Base-by-base conservation (phyloP, 2,113 vertebrate genomes). In the Strigops habroptila region DNA sequence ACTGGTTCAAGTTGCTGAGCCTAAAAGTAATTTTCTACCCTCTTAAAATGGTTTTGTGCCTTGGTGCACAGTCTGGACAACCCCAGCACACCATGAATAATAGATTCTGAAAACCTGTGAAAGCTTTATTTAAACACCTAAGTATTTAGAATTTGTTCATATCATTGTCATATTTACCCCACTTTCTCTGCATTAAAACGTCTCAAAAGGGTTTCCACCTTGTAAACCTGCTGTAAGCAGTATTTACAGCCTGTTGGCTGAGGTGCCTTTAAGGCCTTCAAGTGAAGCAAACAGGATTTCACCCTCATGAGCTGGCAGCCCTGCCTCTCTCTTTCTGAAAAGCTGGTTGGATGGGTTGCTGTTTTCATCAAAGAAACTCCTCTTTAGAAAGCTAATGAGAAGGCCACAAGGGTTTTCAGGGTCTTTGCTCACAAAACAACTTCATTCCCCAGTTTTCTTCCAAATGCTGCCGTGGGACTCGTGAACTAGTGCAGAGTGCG, bases 121-220 rank as follows among this genome's bases (percentile, higher is more conserved):
- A 82, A 70, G n/a, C 82, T 86, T 95, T 83, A 67, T 91, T 90
- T 94, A 88, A 84, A 87, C 30, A 80, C 48, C 84, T 65, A 77
- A 94, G 93, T 94, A 92, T 94, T 97, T 94, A 87, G 94, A 87
- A 81, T 79, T 86, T 82, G 35, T 75, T 87, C 19, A 5, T 81
- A 49, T 92, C 92, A 48, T 62, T 90, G 70, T 67, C 51, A 16
- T 69, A 57, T 82, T 93, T 91, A 53, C 57, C 59, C 88, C 57
- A 27, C 33, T 86, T 74, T 23, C 39, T 68, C 46, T 64, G 46
- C 82, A 74, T 62, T 43, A 30, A 70, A 80, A 92, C 60, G 27
- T 86, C 55, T 63, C 60, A 28, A 14, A 78, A 78, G 64, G 46
- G 46, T 63, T 90, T 91, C 27, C 35, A 48, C 51, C 60, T 57